Percentiles rank a stretch among this genome's conserved stretches.
These are phyloP conservation scores for Cotesia chilonis DNA, from an alignment of 1,140 invertebrate genomes.

Conservation along the genomic window DNA sequence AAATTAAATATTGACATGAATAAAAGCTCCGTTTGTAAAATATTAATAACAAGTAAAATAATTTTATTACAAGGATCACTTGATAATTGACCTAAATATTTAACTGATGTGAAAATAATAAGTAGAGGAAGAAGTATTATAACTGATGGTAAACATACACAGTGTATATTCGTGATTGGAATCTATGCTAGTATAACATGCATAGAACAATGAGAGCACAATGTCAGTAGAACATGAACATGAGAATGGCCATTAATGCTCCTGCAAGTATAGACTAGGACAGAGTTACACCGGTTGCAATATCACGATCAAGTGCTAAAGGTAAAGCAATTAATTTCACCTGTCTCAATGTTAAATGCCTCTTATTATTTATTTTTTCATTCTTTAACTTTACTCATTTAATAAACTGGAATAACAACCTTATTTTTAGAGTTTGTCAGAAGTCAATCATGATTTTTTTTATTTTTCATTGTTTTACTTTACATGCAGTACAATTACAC, in stretches of 20 bases:
- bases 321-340: conserved; percentile 18
- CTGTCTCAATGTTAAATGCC: neutral
- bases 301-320: conserved; percentile 10
- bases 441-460: no score
- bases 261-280: no score
- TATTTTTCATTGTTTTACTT: no score
- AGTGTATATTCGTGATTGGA: conserved; percentile 13
- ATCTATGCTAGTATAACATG: conserved; percentile 16
- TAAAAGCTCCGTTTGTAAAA: no score
- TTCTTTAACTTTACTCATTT: neutral
- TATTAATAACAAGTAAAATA: no score
- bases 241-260: no score
- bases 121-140: neutral
- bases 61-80: no score
- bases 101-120: neutral
- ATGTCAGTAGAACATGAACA: conserved; percentile 12
- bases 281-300: no score
- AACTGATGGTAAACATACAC: conserved; percentile 21
- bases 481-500: no score
- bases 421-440: no score
- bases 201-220: neutral
- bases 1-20: no score
- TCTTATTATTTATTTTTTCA: neutral
- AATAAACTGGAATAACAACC: no score
- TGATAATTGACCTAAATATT: conserved; percentile 12